Base-by-base conservation (phyloP, 1,140 invertebrate genomes). In the Mycetomoellerius zeteki region DNA sequence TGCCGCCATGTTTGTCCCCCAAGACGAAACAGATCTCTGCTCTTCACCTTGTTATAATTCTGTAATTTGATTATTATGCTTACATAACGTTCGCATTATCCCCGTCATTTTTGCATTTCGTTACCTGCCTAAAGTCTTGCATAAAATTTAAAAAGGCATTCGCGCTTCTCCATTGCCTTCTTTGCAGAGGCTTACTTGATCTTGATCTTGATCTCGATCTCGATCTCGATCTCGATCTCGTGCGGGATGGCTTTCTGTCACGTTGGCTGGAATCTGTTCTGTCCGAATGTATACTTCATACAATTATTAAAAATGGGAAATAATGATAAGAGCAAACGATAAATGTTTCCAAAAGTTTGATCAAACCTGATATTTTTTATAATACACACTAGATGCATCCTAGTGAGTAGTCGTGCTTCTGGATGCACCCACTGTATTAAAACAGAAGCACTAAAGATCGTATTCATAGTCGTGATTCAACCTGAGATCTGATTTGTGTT, bases 121-220 rank as follows among this genome's bases (percentile, higher is more conserved):
- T 56, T 90, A 94, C 94, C 88, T 93, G 67, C 21, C 91, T 89
- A n/a, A 91, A 93, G 65, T 93, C 92, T 73, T 92, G 92, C 58
- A 94, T 87, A 85, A 92, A 93, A 73, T 93, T 94, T 24, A 93
- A 71, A 37, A 92, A 94, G 7, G 92, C 88, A 65, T 94, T 94
- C 0, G 90, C 86, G 64, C 90, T 93, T 58, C 77, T 92, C 93
- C 93, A 89, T 33, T 65, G 85, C 65, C 52, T 80, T 8, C 69
- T 33, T 5, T 2, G 86, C 27, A n/a, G 14, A 54, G 24, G 43
- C n/a, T 14, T 81, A 21, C 21, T 69, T 69, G 65, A 67, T 24
- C 65, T 67, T 12, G 92, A 92, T 62, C 88, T 75, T 27, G 90
- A 91, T 43, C 85, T 78, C 10, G 91, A n/a, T n/a, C 21, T 69